These are phyloP conservation scores for Cantharis flavilabris DNA, from an alignment of 2,888 invertebrate genomes.

Conservation along the genomic window DNA sequence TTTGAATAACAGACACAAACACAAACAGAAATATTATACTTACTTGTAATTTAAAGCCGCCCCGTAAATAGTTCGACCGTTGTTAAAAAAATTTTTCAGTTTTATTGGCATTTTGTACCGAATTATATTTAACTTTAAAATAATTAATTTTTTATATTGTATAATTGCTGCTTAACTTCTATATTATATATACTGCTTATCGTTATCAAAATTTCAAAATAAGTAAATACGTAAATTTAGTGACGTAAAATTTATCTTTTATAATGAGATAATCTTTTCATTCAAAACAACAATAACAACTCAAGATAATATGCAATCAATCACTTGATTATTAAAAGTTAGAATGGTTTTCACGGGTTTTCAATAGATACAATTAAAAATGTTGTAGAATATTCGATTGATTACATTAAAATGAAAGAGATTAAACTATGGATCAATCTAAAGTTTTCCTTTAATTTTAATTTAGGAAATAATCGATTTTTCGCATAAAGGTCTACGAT, in stretches of 20 bases:
- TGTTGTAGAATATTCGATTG: too few relatives aligned
- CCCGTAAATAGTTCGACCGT: constrained; percentile 68
- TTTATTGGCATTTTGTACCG: background rate
- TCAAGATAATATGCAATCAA: background rate
- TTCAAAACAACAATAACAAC: background rate
- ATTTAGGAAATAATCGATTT: too few relatives aligned
- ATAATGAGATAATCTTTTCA: background rate
- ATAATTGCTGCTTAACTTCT: background rate
- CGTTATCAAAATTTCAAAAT: background rate
- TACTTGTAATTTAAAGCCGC: constrained; percentile 71
- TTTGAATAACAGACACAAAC: background rate
- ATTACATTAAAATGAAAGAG: too few relatives aligned
- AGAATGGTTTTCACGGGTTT: too few relatives aligned
- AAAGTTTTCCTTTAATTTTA: too few relatives aligned
- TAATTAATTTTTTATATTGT: background rate
- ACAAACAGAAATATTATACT: too few relatives aligned
- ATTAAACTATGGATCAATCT: too few relatives aligned
- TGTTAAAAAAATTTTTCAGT: constrained; percentile 40
- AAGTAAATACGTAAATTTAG: background rate
- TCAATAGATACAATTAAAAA: too few relatives aligned
- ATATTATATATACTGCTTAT: background rate
- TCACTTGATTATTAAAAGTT: background rate
- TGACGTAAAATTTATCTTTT: background rate
- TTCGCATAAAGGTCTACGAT: too few relatives aligned
- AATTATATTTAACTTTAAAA: background rate